Evolutionary conservation across 2,888 invertebrate species (phyloP).

Genomic region (Lordiphosa andalusiaca): DNA sequence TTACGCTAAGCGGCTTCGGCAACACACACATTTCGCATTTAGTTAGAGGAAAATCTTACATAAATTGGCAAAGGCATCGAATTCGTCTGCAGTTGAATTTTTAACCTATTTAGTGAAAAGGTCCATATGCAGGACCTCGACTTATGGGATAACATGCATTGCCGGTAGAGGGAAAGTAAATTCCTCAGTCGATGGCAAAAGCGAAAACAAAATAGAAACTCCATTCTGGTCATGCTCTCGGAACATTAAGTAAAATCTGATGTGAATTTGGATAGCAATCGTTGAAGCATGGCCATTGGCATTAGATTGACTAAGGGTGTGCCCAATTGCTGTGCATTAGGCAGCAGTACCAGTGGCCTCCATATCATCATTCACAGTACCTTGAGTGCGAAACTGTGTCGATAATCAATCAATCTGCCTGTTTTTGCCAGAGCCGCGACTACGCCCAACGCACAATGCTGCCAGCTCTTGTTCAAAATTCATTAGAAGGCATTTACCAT

Average conservation of each 20-base stretch:
- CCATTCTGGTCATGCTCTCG: neutral
- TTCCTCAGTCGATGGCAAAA: no score
- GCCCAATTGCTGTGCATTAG: constrained; percentile 12
- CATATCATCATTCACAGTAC: constrained; percentile 33
- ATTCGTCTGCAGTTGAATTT: no score
- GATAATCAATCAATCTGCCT: constrained; percentile 62
- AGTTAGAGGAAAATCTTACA: no score
- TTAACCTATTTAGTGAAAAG: no score
- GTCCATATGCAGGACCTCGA: no score
- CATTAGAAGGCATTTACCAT: constrained; percentile 4
- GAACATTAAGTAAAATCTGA: constrained; percentile 1
- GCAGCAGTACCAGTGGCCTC: constrained; percentile 2
- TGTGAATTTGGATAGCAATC: constrained; percentile 21
- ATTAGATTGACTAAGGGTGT: constrained; percentile 11
- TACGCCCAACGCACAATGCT: constrained; percentile 21
- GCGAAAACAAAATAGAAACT: constrained; percentile 1
- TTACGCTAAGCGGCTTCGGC: no score
- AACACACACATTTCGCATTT: no score
- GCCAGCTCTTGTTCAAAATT: constrained; percentile 8
- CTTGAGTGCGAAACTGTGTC: constrained; percentile 61
- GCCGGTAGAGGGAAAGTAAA: no score
- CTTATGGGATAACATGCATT: no score
- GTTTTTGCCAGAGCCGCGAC: constrained; percentile 12
- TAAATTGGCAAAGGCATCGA: no score
- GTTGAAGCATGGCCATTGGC: constrained; percentile 21